Evolutionary conservation across 2,888 invertebrate genomes (phyloP).

Genomic region (Didymodactylos carnosus): DNA sequence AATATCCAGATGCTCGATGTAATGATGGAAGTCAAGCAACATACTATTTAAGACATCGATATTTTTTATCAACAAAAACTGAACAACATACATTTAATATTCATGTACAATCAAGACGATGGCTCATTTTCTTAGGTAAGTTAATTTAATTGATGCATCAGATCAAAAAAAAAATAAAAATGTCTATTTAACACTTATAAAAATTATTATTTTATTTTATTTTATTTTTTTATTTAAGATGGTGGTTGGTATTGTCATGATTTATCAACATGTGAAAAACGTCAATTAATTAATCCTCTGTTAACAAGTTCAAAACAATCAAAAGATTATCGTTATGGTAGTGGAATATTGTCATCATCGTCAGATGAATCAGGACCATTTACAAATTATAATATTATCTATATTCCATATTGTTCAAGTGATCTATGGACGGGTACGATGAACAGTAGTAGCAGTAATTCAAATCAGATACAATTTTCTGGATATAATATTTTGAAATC

Average conservation of each 20-base stretch:
- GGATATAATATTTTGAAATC: slow-evolving; percentile 1
- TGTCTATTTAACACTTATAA: too few species aligned
- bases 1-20: neutral
- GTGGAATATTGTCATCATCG: slow-evolving; percentile 2
- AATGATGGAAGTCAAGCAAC: slow-evolving; percentile 4
- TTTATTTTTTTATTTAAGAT: neutral
- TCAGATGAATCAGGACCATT: neutral
- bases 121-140: too few species aligned
- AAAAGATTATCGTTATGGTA: neutral
- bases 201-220: neutral
- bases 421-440: slow-evolving; percentile 11
- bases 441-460: neutral
- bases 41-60: slow-evolving; percentile 9
- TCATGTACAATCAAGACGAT: neutral
- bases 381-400: neutral
- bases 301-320: neutral
- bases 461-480: neutral
- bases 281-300: neutral
- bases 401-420: slow-evolving; percentile 11
- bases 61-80: neutral
- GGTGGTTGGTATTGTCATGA: slow-evolving; percentile 12
- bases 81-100: too few species aligned
- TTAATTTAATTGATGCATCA: too few species aligned
- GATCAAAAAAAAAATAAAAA: too few species aligned
- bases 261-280: neutral